phyloP scores from a whole-genome alignment of 2,113 vertebrate species.

The Myxocyprinus asiaticus region DNA sequence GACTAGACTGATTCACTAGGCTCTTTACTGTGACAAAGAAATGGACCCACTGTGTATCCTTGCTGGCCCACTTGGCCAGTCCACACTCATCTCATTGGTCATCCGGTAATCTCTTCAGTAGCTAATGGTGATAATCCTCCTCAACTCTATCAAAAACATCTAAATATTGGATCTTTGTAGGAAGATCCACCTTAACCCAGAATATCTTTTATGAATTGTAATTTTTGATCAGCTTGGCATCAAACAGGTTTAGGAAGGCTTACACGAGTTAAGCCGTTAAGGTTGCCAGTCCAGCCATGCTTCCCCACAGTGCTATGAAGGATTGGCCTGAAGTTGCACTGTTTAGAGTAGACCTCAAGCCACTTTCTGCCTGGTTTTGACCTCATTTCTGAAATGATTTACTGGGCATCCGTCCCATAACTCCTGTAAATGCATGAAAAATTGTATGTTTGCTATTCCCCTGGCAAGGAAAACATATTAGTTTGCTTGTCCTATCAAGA shows the following conservation, averaged over 20 bases:
- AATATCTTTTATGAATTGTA: constrained; percentile 55
- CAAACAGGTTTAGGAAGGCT: constrained; percentile 65
- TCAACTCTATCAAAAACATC: constrained; percentile 44
- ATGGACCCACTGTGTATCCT: neutral
- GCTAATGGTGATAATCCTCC: constrained; percentile 64
- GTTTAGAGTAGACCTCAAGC: constrained; percentile 6
- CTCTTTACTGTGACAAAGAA: neutral
- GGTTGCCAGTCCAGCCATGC: constrained; percentile 13
- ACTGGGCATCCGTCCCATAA: constrained; percentile 19
- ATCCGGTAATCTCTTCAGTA: constrained; percentile 60
- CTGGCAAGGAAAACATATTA: constrained; percentile 14
- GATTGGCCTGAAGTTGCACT: constrained; percentile 35
- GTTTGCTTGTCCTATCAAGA: constrained; percentile 34
- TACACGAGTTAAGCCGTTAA: constrained; percentile 27
- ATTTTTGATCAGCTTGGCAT: constrained; percentile 62
- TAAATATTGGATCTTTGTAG: constrained; percentile 69
- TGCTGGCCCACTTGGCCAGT: neutral
- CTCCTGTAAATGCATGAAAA: constrained; percentile 31
- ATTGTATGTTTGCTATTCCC: constrained; percentile 22
- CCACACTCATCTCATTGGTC: constrained; percentile 1
- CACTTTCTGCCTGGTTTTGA: constrained; percentile 23
- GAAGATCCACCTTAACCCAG: constrained; percentile 63
- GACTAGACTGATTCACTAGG: neutral
- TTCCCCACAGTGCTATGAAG: constrained; percentile 1
- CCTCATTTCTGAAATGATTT: constrained; percentile 44